phyloP scores from a whole-genome alignment of 2,888 invertebrate species.

The Tenthredo livida region DNA sequence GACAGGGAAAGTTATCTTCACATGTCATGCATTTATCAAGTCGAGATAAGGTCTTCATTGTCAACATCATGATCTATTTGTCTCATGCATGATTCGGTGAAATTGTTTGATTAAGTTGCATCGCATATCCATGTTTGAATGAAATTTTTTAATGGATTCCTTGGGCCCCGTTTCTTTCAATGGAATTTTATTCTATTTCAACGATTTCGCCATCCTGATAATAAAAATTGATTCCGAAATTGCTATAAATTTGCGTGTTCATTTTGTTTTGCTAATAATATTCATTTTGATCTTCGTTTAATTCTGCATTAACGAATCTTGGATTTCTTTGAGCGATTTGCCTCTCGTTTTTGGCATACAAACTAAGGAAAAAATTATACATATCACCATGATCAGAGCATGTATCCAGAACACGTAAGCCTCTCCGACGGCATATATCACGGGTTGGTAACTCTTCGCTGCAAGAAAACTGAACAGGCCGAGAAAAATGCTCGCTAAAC shows the following conservation, averaged over 20 bases:
- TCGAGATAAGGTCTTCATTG: no score
- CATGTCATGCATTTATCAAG: no score
- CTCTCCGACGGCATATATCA: constrained; percentile 63
- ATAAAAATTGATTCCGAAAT: not conserved
- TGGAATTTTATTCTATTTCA: not conserved
- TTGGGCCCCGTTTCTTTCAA: not conserved
- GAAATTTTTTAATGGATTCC: not conserved
- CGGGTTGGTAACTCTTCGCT: constrained; percentile 67
- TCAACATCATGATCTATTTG: no score
- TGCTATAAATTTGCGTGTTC: not conserved
- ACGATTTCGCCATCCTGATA: not conserved
- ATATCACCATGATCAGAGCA: constrained; percentile 58
- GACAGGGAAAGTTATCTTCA: no score
- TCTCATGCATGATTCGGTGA: not conserved
- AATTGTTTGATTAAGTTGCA: not conserved
- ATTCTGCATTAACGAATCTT: constrained; percentile 36
- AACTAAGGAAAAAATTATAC: constrained; percentile 56
- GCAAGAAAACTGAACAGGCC: constrained; percentile 67
- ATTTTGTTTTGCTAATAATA: not conserved
- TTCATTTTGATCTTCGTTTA: not conserved
- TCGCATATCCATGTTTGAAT: not conserved
- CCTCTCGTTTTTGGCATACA: constrained; percentile 71
- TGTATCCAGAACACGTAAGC: constrained; percentile 68
- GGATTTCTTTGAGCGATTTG: constrained; percentile 65
- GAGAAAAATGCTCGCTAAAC: constrained; percentile 64